phyloP scores from a whole-genome alignment of 2,888 invertebrate species.

The Acanthosoma haemorrhoidale region DNA sequence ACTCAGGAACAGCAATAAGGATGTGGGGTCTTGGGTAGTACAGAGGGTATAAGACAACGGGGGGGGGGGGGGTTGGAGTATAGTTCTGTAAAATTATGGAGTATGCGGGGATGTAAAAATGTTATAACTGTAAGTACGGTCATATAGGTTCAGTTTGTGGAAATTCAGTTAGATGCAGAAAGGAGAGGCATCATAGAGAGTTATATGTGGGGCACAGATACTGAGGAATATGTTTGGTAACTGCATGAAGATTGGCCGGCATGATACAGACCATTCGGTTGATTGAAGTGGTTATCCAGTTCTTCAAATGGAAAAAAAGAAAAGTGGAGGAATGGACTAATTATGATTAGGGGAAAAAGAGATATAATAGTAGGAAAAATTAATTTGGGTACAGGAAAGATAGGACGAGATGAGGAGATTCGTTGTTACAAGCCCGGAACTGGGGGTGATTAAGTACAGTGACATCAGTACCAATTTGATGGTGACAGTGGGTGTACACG shows the following conservation, averaged over 20 bases:
- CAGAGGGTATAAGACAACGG: background rate
- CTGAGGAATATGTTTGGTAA: background rate
- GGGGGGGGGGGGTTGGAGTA: background rate
- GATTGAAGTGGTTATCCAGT: background rate
- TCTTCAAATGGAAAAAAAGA: background rate
- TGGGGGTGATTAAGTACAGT: too few species aligned
- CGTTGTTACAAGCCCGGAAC: too few species aligned
- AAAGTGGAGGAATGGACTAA: background rate
- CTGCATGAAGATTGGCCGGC: background rate
- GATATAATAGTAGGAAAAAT: background rate
- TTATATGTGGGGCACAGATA: background rate
- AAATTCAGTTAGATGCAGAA: too few species aligned
- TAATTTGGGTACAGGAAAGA: background rate
- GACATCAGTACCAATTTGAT: too few species aligned
- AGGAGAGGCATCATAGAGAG: too few species aligned
- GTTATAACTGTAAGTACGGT: background rate
- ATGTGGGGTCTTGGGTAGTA: background rate
- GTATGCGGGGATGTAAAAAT: background rate
- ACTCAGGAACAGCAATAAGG: background rate
- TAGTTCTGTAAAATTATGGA: background rate
- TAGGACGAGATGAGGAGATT: background rate
- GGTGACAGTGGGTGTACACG: too few species aligned
- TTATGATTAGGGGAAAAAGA: background rate
- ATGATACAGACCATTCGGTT: background rate
- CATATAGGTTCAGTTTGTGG: background rate